Evolutionary conservation across 92 coral and sea anemone genomes (phyloP), one percentile per base, ranked within the genome.

Genomic region (Parazoanthus swiftii): DNA sequence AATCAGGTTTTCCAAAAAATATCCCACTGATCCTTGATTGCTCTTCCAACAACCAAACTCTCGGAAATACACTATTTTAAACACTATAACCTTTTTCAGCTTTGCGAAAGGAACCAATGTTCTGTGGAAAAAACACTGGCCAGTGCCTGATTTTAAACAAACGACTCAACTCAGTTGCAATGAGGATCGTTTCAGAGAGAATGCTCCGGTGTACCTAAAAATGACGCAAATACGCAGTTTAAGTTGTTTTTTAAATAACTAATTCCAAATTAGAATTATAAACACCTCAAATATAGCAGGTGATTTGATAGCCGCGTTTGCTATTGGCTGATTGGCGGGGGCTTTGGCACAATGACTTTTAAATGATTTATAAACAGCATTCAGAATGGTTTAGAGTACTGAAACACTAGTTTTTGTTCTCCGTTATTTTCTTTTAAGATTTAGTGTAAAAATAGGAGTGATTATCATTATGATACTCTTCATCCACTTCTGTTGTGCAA

Each of bases 191-290:
- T 80, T 25, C 46, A 13, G 36, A 23, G 35, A 37, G 20, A 80
- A 80, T 35, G 85, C 33, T 29, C 33, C 58, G 85, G 58, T 80
- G 33, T 36, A 58, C 43, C 29, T 63, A 23, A 50, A 80, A 54
- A 54, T 54, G 20, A 54, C 72, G 38, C 50, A 18, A 35, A 80
- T 58, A 67, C 10, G 72, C 85, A 56, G n/a, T 58, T 37, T 58
- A 58, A 54, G 72, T 80, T 43, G 39, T 36, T 80, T 80, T 48
- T 16, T 54, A 80, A 29, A 58, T 56, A 56, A 46, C 48, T 14
- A 56, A 80, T 66, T 58, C 33, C 10, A 80, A 58, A 80, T 80
- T 80, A 80, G 71, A 80, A 80, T 80, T 35, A 80, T 48, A 80
- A 80, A 80, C 85, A 56, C 38, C 73, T 42, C 3, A 8, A 80